phyloP scores from a whole-genome alignment of 2,797 vertebrate genomes.

The Melanotaenia boesemani region DNA sequence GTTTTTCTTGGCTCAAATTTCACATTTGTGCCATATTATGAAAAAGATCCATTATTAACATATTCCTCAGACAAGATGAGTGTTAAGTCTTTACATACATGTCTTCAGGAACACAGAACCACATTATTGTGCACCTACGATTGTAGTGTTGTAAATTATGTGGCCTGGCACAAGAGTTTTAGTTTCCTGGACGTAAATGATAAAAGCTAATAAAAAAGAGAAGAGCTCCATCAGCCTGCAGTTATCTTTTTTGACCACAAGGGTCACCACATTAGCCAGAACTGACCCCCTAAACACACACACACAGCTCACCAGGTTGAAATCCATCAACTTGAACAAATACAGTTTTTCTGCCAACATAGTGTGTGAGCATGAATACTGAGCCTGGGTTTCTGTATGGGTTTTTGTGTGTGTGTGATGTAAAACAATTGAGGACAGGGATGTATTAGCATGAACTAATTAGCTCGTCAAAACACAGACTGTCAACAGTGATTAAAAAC shows the following conservation, averaged over 20 bases:
- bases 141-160: too few relatives aligned
- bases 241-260: neutral
- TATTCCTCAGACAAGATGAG: too few relatives aligned
- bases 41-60: neutral
- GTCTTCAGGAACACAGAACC: too few relatives aligned
- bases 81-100: too few relatives aligned
- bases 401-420: slow-evolving; percentile 9
- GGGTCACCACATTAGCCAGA: neutral
- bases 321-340: slow-evolving; percentile 26
- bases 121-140: too few relatives aligned
- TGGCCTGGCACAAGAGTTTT: too few relatives aligned
- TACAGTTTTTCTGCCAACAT: slow-evolving; percentile 42
- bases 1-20: too few relatives aligned
- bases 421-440: slow-evolving; percentile 65
- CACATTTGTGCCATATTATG: too few relatives aligned
- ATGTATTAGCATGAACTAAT: slow-evolving; percentile 83
- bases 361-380: slow-evolving; percentile 53
- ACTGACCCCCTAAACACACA: neutral
- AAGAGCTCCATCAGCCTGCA: too few relatives aligned
- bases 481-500: slow-evolving; percentile 81
- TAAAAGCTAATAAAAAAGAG: too few relatives aligned
- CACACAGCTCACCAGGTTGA: slow-evolving; percentile 13
- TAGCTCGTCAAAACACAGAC: slow-evolving; percentile 80
- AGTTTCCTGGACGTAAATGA: too few relatives aligned
- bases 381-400: slow-evolving; percentile 17